Evolutionary conservation across 2,113 vertebrate genomes (phyloP).

Genomic region (Hystrix cristata): DNA sequence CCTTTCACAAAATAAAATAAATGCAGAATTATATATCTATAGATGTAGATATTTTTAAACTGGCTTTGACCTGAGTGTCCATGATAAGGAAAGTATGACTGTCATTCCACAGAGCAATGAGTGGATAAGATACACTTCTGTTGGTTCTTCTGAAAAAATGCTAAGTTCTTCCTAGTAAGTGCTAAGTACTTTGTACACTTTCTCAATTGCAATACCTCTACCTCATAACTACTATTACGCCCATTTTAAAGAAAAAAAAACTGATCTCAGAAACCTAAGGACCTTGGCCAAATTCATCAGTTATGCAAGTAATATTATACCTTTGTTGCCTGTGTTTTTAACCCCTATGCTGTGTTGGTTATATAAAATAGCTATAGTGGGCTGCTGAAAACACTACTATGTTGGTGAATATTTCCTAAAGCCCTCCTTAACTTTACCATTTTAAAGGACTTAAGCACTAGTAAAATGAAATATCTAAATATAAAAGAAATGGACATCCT

Average conservation of each 20-base stretch:
- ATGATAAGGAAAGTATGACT: constrained; percentile 22
- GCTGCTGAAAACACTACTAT: background rate
- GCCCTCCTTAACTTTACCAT: background rate
- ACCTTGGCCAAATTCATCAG: background rate
- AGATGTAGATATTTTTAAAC: background rate
- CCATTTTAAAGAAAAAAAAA: constrained; percentile 30
- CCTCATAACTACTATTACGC: background rate
- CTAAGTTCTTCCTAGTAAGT: background rate
- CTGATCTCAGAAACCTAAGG: background rate
- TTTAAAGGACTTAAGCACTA: background rate
- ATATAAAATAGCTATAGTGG: background rate
- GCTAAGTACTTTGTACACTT: background rate
- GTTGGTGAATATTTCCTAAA: background rate
- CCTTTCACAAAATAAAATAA: constrained; percentile 36
- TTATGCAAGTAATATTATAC: background rate
- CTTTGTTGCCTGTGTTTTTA: background rate
- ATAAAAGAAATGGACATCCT: background rate
- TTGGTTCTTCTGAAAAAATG: background rate
- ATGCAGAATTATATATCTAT: background rate
- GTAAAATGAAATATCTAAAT: background rate
- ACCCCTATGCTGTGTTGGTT: background rate
- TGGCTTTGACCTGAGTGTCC: constrained; percentile 28
- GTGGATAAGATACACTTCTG: background rate
- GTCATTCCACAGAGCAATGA: background rate
- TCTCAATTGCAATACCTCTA: background rate